Evolutionary conservation across 92 coral and sea anemone species (phyloP), one percentile per base, ranked within the genome.

Genomic region (Porites rus): DNA sequence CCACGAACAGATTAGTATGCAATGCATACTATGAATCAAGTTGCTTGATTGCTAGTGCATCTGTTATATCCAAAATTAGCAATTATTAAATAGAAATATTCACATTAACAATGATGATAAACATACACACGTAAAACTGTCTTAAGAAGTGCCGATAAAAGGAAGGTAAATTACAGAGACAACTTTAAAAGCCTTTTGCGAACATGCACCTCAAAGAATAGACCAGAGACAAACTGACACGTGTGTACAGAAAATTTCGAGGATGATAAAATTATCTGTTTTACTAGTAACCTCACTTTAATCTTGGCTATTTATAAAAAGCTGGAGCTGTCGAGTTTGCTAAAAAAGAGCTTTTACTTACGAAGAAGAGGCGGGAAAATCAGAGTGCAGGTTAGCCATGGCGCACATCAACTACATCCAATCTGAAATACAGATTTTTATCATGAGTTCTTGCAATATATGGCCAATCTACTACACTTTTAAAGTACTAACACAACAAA

Each of bases 351-450:
- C 78, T 69, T 82, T 82, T 54, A 82, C 86, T 82, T 70, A 82
- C 86, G 78, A 82, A 82, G 69, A 82, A 70, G 86, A 82, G 51
- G 86, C 86, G 69, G 78, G 86, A 82, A 82, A 82, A 69, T 82
- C 86, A 69, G 78, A 69, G 68, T 69, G 78, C 38, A 31, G 38
- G 38, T 1, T 31, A 31, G 38, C 38, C 86, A 60, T 83, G 69
- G 43, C 59, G 22, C 43, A 53, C 68, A 52, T 52, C 46, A 21
- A 83, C 87, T 83, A 67, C 10, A 10, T 83, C 77, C 78, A 82
- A 70, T 82, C 86, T 82, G 69, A 82, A 82, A 82, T 82, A 56
- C 25, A 82, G 86, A 56, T 69, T 82, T 82, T 82, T 69, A 69
- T 69, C 78, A 51, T 70, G 86, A 82, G 8, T 81, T 72, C 77